Evolutionary conservation across 2,797 vertebrate species (phyloP), one percentile per base, ranked within the genome.

Genomic region (Microctenopoma steveboyesi): DNA sequence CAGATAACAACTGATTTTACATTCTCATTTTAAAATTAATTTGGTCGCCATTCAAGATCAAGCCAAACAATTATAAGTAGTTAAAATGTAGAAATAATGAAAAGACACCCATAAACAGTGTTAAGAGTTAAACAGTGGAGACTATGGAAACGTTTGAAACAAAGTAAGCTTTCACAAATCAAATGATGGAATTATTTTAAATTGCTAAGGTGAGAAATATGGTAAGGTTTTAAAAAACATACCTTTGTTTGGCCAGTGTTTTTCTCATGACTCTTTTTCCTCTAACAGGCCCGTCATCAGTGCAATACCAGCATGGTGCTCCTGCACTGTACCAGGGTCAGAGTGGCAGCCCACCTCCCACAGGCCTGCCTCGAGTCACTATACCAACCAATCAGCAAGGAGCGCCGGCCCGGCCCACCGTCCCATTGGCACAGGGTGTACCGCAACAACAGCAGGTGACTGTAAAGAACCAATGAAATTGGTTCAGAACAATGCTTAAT

Each of bases 301-400:
- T 96, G 66, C 96, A 95, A 90, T 98, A 96, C 92, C 97, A 96
- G 85, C 96, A 96, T 51, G 91, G 81, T 48, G 60, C 82, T 64
- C 93, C 10, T 30, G 76, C 95, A 57, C 95, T 97, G 67, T 95
- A 94, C 92, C 95, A 96, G 62, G 95, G 94, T 78, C 93, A 97
- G 0, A 95, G 94, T 72, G 95, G 90, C 80, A 96, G 96, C 72
- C 97, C 97, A 4, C 96, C 97, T 4, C 95, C 97, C 50, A 93
- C 95, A 7, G 80, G 15, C 70, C 87, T 97, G 58, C 91, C 95
- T 39, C 95, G 96, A 87, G 91, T 95, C 86, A 83, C 94, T 66
- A 39, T 94, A 62, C 64, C 90, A 58, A 76, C 86, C 82, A 92
- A 83, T 82, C 89, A 88, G 61, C 90, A 91, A 66, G 69, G 90